Base-by-base conservation (phyloP, 1,140 invertebrate genomes). In the Scaptomyza graminum region DNA sequence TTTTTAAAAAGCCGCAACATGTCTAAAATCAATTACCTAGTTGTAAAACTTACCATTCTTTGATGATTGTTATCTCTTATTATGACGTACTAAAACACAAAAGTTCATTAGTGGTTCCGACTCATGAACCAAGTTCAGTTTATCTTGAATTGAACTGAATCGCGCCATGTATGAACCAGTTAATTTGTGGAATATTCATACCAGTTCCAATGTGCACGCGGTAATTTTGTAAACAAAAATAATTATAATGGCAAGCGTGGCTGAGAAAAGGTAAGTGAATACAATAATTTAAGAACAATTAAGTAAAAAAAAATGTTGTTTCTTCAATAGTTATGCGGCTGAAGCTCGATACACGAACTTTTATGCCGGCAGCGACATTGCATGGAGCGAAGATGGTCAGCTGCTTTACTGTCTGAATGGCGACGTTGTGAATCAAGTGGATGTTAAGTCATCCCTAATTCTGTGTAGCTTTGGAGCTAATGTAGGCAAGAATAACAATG, bases 351-450 rank as follows among this genome's bases (percentile, higher is more conserved):
- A 95, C 92, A 95, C 95, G 77, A 96, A 97, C 11, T 97, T 97
- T 92, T 98, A 96, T 77, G 97, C 96, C 1, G 96, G 96, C 51
- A 96, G 97, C 74, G 94, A 95, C 90, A 93, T 98, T 62, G 93
- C 96, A 93, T 96, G 96, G 95, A 94, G 94, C 51, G 78, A 91
- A 62, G 94, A 97, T 93, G 96, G 95, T 0, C 91, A 94, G 22
- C 78, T 94, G 41, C 90, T 98, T 34, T 94, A 96, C 43, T 97
- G 97, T 89, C 94, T 95, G 63, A 97, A 95, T 92, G 93, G 94
- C 50, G 93, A 94, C 49, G 92, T 92, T 52, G 93, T 98, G 12
- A 94, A 96, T 76, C 90, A 96, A 47, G 90, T 98, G 22, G 94
- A 96, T 60, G 90, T 95, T 47, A 92, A 93, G 55, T 94, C 93